Base-by-base conservation (phyloP, 2,888 invertebrate species). In the Mamestra brassicae region DNA sequence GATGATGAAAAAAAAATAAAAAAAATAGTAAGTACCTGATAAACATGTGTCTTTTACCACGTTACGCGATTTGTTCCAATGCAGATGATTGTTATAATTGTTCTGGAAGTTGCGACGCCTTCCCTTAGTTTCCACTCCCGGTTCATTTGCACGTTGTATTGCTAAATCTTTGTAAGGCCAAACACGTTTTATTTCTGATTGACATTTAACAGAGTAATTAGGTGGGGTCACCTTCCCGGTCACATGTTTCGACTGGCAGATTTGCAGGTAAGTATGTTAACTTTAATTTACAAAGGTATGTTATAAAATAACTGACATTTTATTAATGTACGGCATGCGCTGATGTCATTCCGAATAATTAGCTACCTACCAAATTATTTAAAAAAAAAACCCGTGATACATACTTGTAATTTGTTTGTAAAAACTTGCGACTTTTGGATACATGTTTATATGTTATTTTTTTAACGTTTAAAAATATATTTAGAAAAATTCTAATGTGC, bases 51-150 rank as follows among this genome's bases (percentile, higher is more conserved):
- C 0, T 57, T 42, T n/a, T 26, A 67, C 4, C 55, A 34, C 10
- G 10, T 75, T 42, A 75, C 4, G 17, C 36, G 5, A 26, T 38
- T 62, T 50, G 60, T 73, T 79, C 58, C 11, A 68, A 26, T 79
- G 67, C n/a, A 78, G 79, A 73, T 67, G 47, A 64, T 80, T 45
- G 47, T 68, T 70, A 66, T 62, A 62, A 55, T 65, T 61, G 57
- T 81, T 65, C 57, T 65, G 55, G 65, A 80, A 66, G 57, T 69
- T 66, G 58, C 65, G 15, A 69, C 34, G 60, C 11, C 42, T 70
- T 63, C 47, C n/a, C 57, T 26, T 45, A 63, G 52, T 65, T 80
- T 68, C 68, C 55, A 61, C 17, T 47, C 38, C 60, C 15, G 57
- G 57, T 71, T 45, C 5, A 34, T 65, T 65, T 36, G n/a, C 13